Base-by-base conservation (phyloP, 2,888 invertebrate genomes). In the Ryuthela nishihirai region DNA sequence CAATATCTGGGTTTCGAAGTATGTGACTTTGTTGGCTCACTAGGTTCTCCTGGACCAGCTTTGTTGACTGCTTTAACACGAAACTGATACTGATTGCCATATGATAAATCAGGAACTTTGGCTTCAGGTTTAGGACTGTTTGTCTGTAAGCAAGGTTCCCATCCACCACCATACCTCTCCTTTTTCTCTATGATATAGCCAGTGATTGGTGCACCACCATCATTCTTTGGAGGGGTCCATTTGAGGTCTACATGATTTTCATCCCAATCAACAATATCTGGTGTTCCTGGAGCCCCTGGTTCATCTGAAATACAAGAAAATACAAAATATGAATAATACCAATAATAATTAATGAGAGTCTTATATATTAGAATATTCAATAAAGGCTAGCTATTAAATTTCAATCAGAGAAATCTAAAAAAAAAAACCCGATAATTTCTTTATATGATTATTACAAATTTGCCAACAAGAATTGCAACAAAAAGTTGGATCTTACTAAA, bases 151-250 rank as follows among this genome's bases (percentile, higher is more conserved):
- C 89, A 84, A 78, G 90, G 88, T 24, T 81, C 77, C 91, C 91
- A 92, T 40, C 63, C 62, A 15, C 52, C 46, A 5, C 65, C 41
- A 71, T 88, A 56, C 3, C 52, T 43, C 23, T 63, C 58, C n/a
- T 59, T 62, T 42, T 54, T 62, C 29, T 63, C 56, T 63, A 95
- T 82, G 56, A 94, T 83, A 73, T 94, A 95, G 3, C 74, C 73
- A 3, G 69, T 72, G 45, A 70, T 68, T 1, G 69, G 66, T 4
- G 61, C 59, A 69, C 97, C 97, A 38, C 76, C 72, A 39, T 70
- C 69, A 58, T 95, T 91, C 69, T 90, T 88, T 1, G 94, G 94
- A 69, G 91, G 91, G 69, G 89, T 85, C 94, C 94, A 95, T 65
- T 87, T 84, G 42, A 95, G 78, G 71, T 90, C 88, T 46, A 91